Conservation (phyloP, 2,113 vertebrate genomes). For the Larimichthys polyactis region DNA sequence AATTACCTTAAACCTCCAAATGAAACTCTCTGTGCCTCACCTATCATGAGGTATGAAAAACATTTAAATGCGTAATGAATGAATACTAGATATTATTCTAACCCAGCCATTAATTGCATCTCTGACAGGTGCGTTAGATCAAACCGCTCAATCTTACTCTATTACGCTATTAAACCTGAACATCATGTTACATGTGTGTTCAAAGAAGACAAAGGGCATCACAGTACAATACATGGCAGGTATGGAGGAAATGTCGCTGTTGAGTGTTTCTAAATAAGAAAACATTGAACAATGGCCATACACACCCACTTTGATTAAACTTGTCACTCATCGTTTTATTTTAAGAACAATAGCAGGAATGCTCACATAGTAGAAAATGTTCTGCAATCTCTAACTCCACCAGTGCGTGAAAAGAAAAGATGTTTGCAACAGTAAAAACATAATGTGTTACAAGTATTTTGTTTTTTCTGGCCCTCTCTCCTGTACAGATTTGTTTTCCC, state of each 20-base stretch:
- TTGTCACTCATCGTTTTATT: background rate
- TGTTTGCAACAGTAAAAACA: too few species aligned
- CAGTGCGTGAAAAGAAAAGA: too few species aligned
- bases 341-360: background rate
- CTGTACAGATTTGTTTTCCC: constrained; percentile 58
- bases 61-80: background rate
- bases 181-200: too few species aligned
- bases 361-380: background rate
- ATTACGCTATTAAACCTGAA: background rate
- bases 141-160: background rate
- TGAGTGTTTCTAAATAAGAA: background rate
- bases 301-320: background rate
- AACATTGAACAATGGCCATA: background rate
- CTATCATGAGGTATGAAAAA: too few species aligned
- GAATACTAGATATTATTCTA: background rate
- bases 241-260: background rate
- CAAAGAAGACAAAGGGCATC: background rate
- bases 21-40: background rate
- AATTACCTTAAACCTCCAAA: background rate
- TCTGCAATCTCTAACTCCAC: too few species aligned
- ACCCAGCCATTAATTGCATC: background rate
- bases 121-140: background rate
- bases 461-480: background rate
- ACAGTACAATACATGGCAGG: too few species aligned
- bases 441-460: background rate